A percentile compares a stretch with the other conserved stretches of the same genome.
These are phyloP conservation scores for Diarsia mendica DNA, from an alignment of 2,888 invertebrate genomes.

Conservation along the genomic window DNA sequence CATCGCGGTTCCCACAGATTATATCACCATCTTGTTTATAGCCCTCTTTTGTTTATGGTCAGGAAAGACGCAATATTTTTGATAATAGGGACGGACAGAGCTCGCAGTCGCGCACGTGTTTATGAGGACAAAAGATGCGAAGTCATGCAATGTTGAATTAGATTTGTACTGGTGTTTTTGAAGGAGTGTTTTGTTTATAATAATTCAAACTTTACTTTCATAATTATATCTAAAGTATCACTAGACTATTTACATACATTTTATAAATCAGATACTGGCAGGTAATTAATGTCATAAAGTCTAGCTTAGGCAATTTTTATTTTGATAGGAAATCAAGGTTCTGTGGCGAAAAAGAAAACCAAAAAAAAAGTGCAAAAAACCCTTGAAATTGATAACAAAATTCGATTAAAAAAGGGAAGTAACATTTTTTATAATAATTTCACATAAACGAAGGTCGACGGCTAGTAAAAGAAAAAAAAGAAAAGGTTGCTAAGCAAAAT, in stretches of 20 bases:
- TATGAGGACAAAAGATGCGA: slow-evolving; percentile 8
- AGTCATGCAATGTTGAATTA: background rate
- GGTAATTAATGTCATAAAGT: too few species aligned
- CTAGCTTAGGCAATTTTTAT: too few species aligned
- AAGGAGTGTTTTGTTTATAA: background rate
- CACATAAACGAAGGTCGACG: too few species aligned
- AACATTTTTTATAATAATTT: too few species aligned
- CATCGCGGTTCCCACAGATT: slow-evolving; percentile 46
- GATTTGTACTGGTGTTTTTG: background rate
- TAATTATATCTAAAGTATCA: background rate
- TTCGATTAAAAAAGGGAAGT: too few species aligned
- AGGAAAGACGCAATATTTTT: slow-evolving; percentile 57
- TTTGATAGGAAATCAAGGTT: too few species aligned
- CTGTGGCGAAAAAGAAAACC: too few species aligned
- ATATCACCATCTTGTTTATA: slow-evolving; percentile 48
- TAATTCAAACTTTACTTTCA: background rate
- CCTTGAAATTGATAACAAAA: too few species aligned
- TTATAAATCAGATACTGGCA: background rate
- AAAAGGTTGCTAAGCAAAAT: background rate
- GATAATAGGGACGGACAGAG: slow-evolving; percentile 10
- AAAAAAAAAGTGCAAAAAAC: too few species aligned
- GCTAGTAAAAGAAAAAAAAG: background rate
- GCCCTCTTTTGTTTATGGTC: slow-evolving; percentile 41
- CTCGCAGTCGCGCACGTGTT: slow-evolving; percentile 44
- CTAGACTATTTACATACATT: background rate